phyloP scores from a whole-genome alignment of 2,797 vertebrate species.

The Gymnocypris eckloni region DNA sequence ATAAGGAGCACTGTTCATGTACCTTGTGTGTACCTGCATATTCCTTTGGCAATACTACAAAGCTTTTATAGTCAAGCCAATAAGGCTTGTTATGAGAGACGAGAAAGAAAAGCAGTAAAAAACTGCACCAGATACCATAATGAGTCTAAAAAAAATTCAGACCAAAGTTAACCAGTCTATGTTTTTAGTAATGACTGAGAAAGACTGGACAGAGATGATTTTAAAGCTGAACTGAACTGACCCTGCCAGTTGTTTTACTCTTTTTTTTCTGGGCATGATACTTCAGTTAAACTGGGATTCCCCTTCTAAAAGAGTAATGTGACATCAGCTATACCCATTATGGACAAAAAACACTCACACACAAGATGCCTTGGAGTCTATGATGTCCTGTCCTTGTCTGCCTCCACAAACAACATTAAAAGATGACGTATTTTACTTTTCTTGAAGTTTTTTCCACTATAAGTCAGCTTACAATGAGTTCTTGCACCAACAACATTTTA shows the following conservation, averaged over 20 bases:
- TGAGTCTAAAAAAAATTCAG: neutral
- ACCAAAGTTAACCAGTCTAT: neutral
- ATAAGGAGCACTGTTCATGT: neutral
- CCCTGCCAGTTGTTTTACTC: neutral
- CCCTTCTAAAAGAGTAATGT: conserved; percentile 15
- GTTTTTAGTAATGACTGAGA: neutral
- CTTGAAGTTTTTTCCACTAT: neutral
- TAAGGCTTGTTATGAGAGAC: neutral
- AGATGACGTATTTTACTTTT: neutral
- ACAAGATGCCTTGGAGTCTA: neutral
- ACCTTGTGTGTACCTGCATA: neutral
- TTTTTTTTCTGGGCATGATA: neutral
- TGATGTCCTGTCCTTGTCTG: neutral
- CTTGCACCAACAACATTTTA: neutral
- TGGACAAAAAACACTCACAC: neutral
- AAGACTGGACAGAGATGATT: neutral
- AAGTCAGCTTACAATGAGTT: neutral
- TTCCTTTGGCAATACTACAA: neutral
- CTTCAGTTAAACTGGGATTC: conserved; percentile 18
- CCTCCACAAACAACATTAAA: neutral
- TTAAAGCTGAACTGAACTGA: neutral
- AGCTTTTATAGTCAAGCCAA: neutral
- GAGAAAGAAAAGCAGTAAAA: conserved; percentile 7
- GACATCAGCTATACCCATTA: conserved; percentile 8
- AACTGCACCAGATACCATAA: neutral